Evolutionary conservation across 2,113 vertebrate species (phyloP).

Genomic region (Poeciliopsis retropinna): DNA sequence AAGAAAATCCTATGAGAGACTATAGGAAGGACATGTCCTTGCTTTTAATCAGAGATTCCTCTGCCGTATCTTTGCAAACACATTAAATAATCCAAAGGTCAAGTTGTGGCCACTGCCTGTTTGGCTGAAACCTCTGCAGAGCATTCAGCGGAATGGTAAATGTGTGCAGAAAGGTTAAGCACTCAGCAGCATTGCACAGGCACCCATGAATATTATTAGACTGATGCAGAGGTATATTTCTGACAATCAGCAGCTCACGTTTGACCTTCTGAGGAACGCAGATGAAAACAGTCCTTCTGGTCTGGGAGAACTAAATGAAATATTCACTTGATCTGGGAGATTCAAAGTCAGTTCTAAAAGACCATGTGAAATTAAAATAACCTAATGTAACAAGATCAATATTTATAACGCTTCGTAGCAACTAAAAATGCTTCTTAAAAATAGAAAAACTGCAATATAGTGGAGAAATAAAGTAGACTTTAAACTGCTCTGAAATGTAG

Average conservation of each 20-base stretch:
- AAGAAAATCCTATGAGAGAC: not conserved
- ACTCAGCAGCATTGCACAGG: constrained; percentile 22
- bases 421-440: not conserved
- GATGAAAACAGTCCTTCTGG: constrained; percentile 44
- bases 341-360: constrained; percentile 25
- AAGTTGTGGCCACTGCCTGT: constrained; percentile 54
- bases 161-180: constrained; percentile 73
- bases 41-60: constrained; percentile 33
- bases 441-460: not conserved
- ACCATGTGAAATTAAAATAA: constrained; percentile 39
- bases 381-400: constrained; percentile 24
- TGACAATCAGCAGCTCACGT: constrained; percentile 35
- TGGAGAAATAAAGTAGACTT: not conserved
- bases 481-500: not conserved
- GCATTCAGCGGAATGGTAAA: constrained; percentile 59
- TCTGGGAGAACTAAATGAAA: constrained; percentile 47
- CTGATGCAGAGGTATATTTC: constrained; percentile 37
- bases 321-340: constrained; percentile 28
- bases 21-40: constrained; percentile 10
- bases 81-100: constrained; percentile 78
- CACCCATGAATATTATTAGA: constrained; percentile 68
- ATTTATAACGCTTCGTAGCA: constrained; percentile 12
- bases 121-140: constrained; percentile 44
- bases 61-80: constrained; percentile 59
- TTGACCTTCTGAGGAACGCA: constrained; percentile 41